Evolutionary conservation across 2,113 vertebrate genomes (phyloP).

Genomic region (Clinocottus analis): DNA sequence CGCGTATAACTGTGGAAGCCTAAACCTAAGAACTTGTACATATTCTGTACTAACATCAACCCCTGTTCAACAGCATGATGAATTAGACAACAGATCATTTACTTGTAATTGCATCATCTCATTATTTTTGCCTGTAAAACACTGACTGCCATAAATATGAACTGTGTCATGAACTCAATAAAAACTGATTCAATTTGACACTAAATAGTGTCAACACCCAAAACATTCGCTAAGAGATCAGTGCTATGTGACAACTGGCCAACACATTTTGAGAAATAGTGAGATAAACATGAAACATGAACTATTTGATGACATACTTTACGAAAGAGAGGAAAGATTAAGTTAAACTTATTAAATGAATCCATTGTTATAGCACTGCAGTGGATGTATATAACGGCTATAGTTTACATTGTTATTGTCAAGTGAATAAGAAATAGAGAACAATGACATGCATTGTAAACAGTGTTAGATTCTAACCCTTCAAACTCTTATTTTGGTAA

Average conservation of each 20-base stretch:
- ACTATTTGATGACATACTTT: background rate
- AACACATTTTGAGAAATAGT: background rate
- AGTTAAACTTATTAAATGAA: background rate
- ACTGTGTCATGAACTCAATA: background rate
- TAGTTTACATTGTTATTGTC: background rate
- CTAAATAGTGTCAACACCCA: background rate
- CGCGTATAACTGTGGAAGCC: background rate
- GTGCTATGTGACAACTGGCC: background rate
- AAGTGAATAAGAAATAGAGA: conserved; percentile 2
- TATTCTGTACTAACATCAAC: background rate
- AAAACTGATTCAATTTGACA: background rate
- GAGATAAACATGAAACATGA: background rate
- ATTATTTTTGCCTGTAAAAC: background rate
- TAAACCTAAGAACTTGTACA: background rate
- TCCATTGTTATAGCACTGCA: background rate
- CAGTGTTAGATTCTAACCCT: background rate
- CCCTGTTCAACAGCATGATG: background rate
- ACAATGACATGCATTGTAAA: background rate
- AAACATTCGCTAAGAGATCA: background rate
- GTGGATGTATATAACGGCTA: background rate
- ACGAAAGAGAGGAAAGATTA: background rate
- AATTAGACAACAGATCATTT: background rate
- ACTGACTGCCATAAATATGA: background rate
- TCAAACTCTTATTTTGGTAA: conserved; percentile 3
- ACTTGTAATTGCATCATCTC: background rate